These are phyloP conservation scores for Maniola jurtina DNA, from an alignment of 1,140 invertebrate genomes.

Conservation along the genomic window DNA sequence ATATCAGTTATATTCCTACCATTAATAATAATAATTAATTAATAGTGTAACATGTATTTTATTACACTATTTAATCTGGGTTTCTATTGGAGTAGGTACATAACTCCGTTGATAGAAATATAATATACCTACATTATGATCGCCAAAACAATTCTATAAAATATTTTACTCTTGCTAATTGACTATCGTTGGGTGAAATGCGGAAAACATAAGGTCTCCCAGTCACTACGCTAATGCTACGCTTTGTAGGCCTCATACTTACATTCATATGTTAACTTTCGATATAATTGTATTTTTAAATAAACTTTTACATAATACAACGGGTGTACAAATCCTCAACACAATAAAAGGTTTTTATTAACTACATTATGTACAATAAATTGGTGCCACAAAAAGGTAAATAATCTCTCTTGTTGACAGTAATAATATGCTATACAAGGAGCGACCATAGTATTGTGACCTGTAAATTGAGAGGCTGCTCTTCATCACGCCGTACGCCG, in stretches of 20 bases:
- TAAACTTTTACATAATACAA: constrained; percentile 75
- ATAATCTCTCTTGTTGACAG: constrained; percentile 5
- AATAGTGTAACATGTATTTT: constrained; percentile 48
- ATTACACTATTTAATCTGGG: constrained; percentile 33
- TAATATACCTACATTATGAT: constrained; percentile 42
- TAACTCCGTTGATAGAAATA: constrained; percentile 47
- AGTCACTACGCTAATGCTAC: constrained; percentile 62
- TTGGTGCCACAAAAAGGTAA: constrained; percentile 29
- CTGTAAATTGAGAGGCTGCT: constrained; percentile 16
- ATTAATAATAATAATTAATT: constrained; percentile 37
- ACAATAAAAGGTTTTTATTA: constrained; percentile 54
- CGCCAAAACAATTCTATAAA: constrained; percentile 44
- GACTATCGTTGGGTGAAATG: constrained; percentile 77
- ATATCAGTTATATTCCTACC: constrained; percentile 35
- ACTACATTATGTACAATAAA: constrained; percentile 60
- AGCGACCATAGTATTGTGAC: constrained; percentile 24
- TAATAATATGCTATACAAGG: constrained; percentile 15
- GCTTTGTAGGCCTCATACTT: constrained; percentile 51
- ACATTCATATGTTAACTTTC: constrained; percentile 47
- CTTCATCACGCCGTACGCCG: background rate
- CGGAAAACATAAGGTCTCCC: constrained; percentile 55
- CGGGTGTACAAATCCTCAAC: constrained; percentile 66
- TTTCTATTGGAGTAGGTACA: constrained; percentile 1
- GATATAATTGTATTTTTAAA: constrained; percentile 58
- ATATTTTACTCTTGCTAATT: constrained; percentile 53